Conservation (phyloP, 2,888 invertebrate genomes). For the Dynastes tityus region DNA sequence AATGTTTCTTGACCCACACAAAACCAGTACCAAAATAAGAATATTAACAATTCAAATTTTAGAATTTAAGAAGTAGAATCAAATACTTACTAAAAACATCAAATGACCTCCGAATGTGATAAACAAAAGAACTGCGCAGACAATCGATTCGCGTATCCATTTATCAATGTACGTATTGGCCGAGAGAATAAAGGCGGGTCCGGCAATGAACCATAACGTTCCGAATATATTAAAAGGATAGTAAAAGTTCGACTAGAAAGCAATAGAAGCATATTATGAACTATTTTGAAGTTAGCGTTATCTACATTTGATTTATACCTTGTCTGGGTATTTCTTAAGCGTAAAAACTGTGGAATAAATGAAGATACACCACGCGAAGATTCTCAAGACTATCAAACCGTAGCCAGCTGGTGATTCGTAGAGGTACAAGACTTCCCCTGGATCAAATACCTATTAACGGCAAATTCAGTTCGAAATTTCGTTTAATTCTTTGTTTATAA, state of each 20-base stretch:
- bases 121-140: slow-evolving; percentile 77
- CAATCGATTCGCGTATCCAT: slow-evolving; percentile 85
- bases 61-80: no score
- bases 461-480: neutral
- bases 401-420: slow-evolving; percentile 95
- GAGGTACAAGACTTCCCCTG: slow-evolving; percentile 90
- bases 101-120: slow-evolving; percentile 78
- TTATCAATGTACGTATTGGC: slow-evolving; percentile 87
- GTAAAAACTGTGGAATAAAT: slow-evolving; percentile 80
- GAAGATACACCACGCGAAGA: slow-evolving; percentile 89
- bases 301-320: slow-evolving; percentile 69
- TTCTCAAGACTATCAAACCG: slow-evolving; percentile 82
- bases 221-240: slow-evolving; percentile 87
- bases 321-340: slow-evolving; percentile 87
- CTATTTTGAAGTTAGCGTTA: neutral
- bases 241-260: slow-evolving; percentile 72
- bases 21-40: no score
- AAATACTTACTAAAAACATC: slow-evolving; percentile 76
- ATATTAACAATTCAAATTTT: no score
- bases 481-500: neutral
- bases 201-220: slow-evolving; percentile 90
- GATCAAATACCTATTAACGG: slow-evolving; percentile 84
- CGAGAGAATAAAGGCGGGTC: slow-evolving; percentile 84
- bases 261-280: neutral
- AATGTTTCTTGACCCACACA: no score